Evolutionary conservation across 1,140 invertebrate genomes (phyloP), one percentile per base, ranked within the genome.

Genomic region (Magallana angulata): DNA sequence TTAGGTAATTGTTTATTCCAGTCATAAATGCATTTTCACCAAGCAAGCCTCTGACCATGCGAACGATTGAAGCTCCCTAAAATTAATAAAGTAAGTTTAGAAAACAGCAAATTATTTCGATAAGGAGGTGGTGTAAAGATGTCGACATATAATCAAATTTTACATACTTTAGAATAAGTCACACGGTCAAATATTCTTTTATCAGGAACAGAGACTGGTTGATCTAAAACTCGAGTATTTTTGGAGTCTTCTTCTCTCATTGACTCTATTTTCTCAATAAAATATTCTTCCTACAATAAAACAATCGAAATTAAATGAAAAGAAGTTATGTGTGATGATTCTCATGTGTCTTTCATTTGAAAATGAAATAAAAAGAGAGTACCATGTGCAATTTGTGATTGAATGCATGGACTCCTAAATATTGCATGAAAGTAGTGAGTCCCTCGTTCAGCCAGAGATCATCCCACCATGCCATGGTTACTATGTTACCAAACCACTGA

Each of bases 381-480:
- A 94, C 96, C 85, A 97, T 96, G 91, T 97, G 96, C 97, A 97
- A 98, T 5, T 96, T 95, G 60, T 97, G 97, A 91, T 97, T 96
- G 4, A 98, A 96, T 96, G 97, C 92, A 64, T 94, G 88, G 5
- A 90, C 91, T 18, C 94, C 95, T 7, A 96, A 92, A 89, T 97
- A 97, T 93, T 98, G 97, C 91, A 98, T 96, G 92, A 96, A 98
- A 89, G 96, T 97, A 0, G 97, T 97, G 90, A 98, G 97, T 1
- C 97, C 97, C 95, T 98, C 98, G 93, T 98, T 98, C n/a, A 98
- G 93, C 97, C 97, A 98, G 16, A 98, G 92, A 92, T 98, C 97
- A 93, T 97, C 97, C 97, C 97, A 97, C 97, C 97, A 97, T 90
- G 96, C 96, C 97, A 97, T 97, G 4, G 97, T 98, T 0, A 98